Evolutionary conservation across 2,888 invertebrate genomes (phyloP).

Genomic region (Leucoptera coffeella): DNA sequence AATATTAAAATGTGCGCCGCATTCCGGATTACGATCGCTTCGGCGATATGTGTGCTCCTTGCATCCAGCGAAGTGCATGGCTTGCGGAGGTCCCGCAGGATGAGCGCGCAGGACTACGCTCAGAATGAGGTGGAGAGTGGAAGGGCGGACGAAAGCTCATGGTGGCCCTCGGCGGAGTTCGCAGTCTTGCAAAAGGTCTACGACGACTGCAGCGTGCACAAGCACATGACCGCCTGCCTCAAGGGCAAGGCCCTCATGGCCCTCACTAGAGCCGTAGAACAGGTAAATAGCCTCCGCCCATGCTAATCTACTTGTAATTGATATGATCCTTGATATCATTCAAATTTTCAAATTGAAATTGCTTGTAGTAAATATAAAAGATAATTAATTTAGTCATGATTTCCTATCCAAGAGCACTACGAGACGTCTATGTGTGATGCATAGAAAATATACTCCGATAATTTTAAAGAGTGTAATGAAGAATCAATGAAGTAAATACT

Average conservation of each 20-base stretch:
- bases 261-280: constrained; percentile 53
- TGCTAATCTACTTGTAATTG: too few species aligned
- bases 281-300: too few species aligned
- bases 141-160: constrained; percentile 39
- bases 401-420: too few species aligned
- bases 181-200: constrained; percentile 55
- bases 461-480: too few species aligned
- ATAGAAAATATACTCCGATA: too few species aligned
- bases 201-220: constrained; percentile 56
- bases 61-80: constrained; percentile 35
- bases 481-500: too few species aligned
- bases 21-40: constrained; percentile 39
- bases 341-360: constrained; percentile 12
- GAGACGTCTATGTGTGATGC: too few species aligned
- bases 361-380: too few species aligned
- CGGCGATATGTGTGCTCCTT: constrained; percentile 33
- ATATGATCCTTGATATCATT: constrained; percentile 8
- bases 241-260: constrained; percentile 57
- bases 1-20: constrained; percentile 30
- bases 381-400: too few species aligned
- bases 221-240: constrained; percentile 54
- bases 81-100: constrained; percentile 34
- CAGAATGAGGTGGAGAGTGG: constrained; percentile 46
- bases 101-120: constrained; percentile 31
- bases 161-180: constrained; percentile 55